phyloP scores from a whole-genome alignment of 1,140 invertebrate species.

The Patella vulgata region DNA sequence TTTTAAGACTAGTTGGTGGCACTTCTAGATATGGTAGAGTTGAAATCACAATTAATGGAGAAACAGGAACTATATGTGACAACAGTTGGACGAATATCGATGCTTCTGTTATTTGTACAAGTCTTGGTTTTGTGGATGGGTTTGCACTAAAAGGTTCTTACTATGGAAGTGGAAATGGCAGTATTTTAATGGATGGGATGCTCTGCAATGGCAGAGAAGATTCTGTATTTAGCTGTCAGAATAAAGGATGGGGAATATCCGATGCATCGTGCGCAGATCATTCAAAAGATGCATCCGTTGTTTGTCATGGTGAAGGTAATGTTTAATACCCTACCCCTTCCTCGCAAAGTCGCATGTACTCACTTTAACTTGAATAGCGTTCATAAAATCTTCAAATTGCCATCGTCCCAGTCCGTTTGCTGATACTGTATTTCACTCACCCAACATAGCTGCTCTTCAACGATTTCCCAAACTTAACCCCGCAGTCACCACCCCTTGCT shows the following conservation, averaged over 20 bases:
- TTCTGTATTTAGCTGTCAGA: slow-evolving; percentile 43
- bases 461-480: too few species aligned
- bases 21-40: slow-evolving; percentile 46
- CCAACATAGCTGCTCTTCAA: too few species aligned
- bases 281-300: slow-evolving; percentile 44
- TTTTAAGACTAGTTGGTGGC: slow-evolving; percentile 32
- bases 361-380: too few species aligned
- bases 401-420: too few species aligned
- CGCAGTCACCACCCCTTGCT: too few species aligned
- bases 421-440: too few species aligned
- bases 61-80: too few species aligned
- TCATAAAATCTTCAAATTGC: too few species aligned
- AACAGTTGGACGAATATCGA: slow-evolving; percentile 44
- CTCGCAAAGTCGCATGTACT: too few species aligned
- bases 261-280: slow-evolving; percentile 35
- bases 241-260: slow-evolving; percentile 13
- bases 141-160: slow-evolving; percentile 24
- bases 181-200: slow-evolving; percentile 45
- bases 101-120: slow-evolving; percentile 34
- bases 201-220: slow-evolving; percentile 45
- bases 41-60: slow-evolving; percentile 45
- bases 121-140: slow-evolving; percentile 32
- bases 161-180: slow-evolving; percentile 44
- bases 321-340: not conserved
- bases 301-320: slow-evolving; percentile 50